phyloP scores from a whole-genome alignment of 2,113 vertebrate species.

The Sinocyclocheilus rhinocerous region DNA sequence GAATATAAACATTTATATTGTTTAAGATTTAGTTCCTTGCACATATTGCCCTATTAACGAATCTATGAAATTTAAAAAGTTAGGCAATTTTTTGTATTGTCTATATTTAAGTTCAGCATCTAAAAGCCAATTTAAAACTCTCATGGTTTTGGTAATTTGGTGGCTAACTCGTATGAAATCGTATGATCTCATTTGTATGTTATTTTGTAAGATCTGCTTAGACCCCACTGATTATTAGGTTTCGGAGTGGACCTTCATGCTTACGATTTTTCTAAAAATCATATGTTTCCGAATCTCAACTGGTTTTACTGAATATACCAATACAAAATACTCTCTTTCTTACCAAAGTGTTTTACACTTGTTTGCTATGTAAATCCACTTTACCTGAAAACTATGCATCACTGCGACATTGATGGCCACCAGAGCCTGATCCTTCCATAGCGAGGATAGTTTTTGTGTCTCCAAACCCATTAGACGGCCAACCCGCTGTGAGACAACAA shows the following conservation, averaged over 20 bases:
- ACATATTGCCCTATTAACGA: no score
- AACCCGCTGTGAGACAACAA: constrained; percentile 72
- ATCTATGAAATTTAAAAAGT: no score
- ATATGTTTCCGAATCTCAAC: background rate
- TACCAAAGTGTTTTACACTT: no score
- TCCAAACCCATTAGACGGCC: constrained; percentile 84
- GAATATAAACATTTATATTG: no score
- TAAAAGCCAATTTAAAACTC: no score
- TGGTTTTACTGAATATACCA: background rate
- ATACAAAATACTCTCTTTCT: background rate
- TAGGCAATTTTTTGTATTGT: no score
- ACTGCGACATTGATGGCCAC: constrained; percentile 84
- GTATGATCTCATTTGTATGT: background rate
- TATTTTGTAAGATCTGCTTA: no score
- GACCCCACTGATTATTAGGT: background rate
- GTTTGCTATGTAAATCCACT: background rate
- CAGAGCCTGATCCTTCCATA: constrained; percentile 86
- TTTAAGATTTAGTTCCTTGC: no score
- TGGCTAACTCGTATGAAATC: no score
- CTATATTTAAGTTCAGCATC: no score
- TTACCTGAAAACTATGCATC: constrained; percentile 85
- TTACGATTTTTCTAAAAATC: background rate
- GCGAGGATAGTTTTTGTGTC: constrained; percentile 79
- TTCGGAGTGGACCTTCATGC: background rate
- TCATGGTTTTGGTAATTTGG: no score